These are phyloP conservation scores for Spisula solida DNA, from an alignment of 2,888 invertebrate genomes.

Conservation along the genomic window DNA sequence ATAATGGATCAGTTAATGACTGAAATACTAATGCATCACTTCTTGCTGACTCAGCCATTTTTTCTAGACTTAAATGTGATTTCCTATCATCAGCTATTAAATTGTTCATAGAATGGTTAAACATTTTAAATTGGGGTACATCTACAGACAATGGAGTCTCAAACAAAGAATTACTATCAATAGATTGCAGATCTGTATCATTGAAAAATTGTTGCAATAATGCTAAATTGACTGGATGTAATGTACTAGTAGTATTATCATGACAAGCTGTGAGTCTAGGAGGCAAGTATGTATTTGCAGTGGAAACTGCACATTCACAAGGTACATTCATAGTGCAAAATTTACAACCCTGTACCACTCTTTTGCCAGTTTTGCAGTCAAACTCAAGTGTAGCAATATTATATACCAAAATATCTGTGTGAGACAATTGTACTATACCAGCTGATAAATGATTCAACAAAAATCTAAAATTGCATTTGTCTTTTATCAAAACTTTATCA, in stretches of 20 bases:
- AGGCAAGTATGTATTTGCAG: constrained; percentile 42
- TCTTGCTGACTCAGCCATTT: constrained; percentile 50
- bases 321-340: constrained; percentile 49
- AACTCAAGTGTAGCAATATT: constrained; percentile 33
- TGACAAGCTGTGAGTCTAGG: constrained; percentile 45
- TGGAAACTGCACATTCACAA: constrained; percentile 48
- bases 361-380: constrained; percentile 40
- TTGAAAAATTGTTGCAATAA: constrained; percentile 52
- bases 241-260: constrained; percentile 10
- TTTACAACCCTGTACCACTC: constrained; percentile 39
- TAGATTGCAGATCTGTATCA: constrained; percentile 24
- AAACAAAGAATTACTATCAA: constrained; percentile 41
- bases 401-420: constrained; percentile 44
- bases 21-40: constrained; percentile 42
- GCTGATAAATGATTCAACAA: constrained; percentile 35
- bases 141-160: constrained; percentile 26
- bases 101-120: constrained; percentile 36
- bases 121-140: constrained; percentile 37
- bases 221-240: constrained; percentile 60
- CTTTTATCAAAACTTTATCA: constrained; percentile 41
- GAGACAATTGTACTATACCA: constrained; percentile 23
- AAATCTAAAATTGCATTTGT: constrained; percentile 48
- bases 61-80: constrained; percentile 46
- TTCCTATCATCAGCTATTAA: constrained; percentile 51
- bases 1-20: constrained; percentile 39